These are phyloP conservation scores for Abscondita cerata DNA, from an alignment of 2,888 invertebrate genomes.

Conservation along the genomic window DNA sequence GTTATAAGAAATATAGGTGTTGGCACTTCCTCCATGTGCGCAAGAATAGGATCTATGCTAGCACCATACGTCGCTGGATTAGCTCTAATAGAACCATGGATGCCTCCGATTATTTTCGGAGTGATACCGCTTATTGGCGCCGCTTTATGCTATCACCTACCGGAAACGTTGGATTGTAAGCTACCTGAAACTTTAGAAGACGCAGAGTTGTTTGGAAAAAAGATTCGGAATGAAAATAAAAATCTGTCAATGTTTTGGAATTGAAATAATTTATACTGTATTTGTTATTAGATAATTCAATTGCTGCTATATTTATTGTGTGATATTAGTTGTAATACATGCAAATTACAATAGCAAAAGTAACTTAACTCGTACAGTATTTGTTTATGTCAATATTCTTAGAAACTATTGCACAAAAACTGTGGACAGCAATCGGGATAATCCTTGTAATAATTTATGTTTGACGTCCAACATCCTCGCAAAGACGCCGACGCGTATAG, in stretches of 20 bases:
- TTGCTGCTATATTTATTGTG: too few species aligned
- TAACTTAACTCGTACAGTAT: too few species aligned
- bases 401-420: neutral
- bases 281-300: too few species aligned
- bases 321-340: too few species aligned
- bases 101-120: constrained; percentile 79
- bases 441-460: constrained; percentile 10
- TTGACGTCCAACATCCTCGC: constrained; percentile 8
- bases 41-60: constrained; percentile 84
- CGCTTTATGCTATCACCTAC: constrained; percentile 70
- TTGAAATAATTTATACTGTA: too few species aligned
- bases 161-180: constrained; percentile 79
- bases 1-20: constrained; percentile 87
- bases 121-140: constrained; percentile 73
- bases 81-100: constrained; percentile 60
- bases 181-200: constrained; percentile 84
- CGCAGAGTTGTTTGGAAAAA: constrained; percentile 69
- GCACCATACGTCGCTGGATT: constrained; percentile 84
- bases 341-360: too few species aligned
- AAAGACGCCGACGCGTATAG: constrained; percentile 1
- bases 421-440: constrained; percentile 25
- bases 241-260: too few species aligned
- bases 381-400: too few species aligned
- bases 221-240: neutral
- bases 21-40: constrained; percentile 84